Percentiles rank a stretch among this genome's conserved stretches.
These are phyloP conservation scores for Sturmia bella DNA, from an alignment of 2,888 invertebrate genomes.

Conservation along the genomic window DNA sequence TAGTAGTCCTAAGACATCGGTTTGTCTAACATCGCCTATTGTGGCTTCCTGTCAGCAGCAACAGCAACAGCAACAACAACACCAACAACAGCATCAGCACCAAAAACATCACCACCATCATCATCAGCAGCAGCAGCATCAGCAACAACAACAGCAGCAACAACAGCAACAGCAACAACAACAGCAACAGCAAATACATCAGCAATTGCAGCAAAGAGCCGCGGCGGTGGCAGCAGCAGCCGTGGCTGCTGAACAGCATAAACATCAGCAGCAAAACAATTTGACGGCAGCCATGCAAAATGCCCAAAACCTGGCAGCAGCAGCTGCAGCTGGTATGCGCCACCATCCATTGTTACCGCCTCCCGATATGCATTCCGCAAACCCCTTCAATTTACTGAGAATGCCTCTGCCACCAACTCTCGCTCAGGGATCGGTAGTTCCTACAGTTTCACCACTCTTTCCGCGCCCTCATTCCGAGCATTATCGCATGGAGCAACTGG, in stretches of 20 bases:
- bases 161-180: constrained; percentile 73
- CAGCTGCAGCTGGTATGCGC: constrained; percentile 82
- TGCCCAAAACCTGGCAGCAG: constrained; percentile 83
- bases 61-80: constrained; percentile 67
- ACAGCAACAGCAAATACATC: constrained; percentile 67
- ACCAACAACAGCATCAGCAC: constrained; percentile 82
- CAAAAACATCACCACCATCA: constrained; percentile 83
- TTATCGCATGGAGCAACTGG: constrained; percentile 92
- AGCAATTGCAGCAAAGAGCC: constrained; percentile 77
- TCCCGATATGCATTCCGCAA: constrained; percentile 88
- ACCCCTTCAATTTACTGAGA: constrained; percentile 88
- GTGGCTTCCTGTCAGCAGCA: constrained; percentile 66
- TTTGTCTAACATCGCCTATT: constrained; percentile 72
- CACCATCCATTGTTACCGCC: constrained; percentile 87
- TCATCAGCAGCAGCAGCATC: constrained; percentile 75
- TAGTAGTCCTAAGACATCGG: constrained; percentile 69
- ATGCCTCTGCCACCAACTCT: constrained; percentile 89
- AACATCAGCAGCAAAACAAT: constrained; percentile 83
- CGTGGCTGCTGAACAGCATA: constrained; percentile 83
- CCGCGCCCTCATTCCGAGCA: constrained; percentile 91
- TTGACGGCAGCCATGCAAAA: constrained; percentile 85
- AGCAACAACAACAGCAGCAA: constrained; percentile 84
- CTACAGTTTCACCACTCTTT: constrained; percentile 87
- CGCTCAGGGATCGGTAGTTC: constrained; percentile 87
- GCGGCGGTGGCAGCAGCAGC: constrained; percentile 80